These are phyloP conservation scores for Aphaenogaster floridana DNA, from an alignment of 1,140 invertebrate species.

Conservation along the genomic window DNA sequence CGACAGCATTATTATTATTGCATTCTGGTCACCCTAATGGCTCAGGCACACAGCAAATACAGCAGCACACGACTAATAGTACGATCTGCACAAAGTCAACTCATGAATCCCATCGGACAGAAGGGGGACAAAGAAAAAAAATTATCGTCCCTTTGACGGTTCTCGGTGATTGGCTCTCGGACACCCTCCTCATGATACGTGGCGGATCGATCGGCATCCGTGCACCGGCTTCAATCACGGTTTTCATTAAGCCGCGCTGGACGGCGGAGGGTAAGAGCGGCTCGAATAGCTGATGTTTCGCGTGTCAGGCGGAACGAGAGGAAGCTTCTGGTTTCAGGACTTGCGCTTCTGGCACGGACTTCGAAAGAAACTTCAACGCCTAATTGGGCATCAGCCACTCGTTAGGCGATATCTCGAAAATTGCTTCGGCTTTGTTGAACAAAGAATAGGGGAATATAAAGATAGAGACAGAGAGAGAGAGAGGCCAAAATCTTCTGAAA, in stretches of 20 bases:
- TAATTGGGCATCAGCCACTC: conserved; percentile 59
- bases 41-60: conserved; percentile 21
- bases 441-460: conserved; percentile 3
- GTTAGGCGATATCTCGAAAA: conserved; percentile 52
- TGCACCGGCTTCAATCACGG: conserved; percentile 79
- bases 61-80: conserved; percentile 30
- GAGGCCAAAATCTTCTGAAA: not conserved
- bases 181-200: conserved; percentile 75
- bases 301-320: conserved; percentile 26
- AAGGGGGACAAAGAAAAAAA: conserved; percentile 68
- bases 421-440: conserved; percentile 27
- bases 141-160: conserved; percentile 65
- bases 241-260: conserved; percentile 81
- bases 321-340: conserved; percentile 38
- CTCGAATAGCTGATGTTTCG: conserved; percentile 62
- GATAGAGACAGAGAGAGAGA: not conserved
- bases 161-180: conserved; percentile 79
- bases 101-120: conserved; percentile 71
- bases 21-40: conserved; percentile 23
- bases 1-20: conserved; percentile 24
- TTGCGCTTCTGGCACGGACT: not conserved
- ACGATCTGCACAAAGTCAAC: conserved; percentile 66
- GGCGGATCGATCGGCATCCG: conserved; percentile 77
- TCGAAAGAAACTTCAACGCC: conserved; percentile 45
- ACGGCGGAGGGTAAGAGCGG: conserved; percentile 48